A percentile compares a stretch with the other conserved stretches of the same genome.
Evolutionary conservation across 35 echinoderm and acorn worm species (phyloP).

Genomic region (Strongylocentrotus purpuratus): DNA sequence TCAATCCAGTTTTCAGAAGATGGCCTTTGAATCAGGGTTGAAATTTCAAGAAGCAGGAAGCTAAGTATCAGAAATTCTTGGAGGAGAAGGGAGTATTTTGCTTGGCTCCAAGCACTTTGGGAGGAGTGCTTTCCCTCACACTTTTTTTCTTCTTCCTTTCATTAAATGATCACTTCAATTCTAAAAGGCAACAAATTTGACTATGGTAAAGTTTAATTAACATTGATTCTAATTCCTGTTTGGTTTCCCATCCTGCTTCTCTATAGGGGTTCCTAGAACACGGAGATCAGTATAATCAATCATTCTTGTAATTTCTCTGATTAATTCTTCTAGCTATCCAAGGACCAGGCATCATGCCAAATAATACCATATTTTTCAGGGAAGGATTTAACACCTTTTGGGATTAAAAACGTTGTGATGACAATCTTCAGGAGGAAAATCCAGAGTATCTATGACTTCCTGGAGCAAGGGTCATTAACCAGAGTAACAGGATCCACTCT

Average conservation of each 20-base stretch:
- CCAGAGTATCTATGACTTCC: not conserved
- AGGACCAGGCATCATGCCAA: not conserved
- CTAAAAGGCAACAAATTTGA: not conserved
- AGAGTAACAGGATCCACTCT: not conserved
- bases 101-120: not conserved
- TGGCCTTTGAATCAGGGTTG: not conserved
- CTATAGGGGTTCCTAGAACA: not conserved
- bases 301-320: not conserved
- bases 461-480: not conserved
- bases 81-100: slow-evolving; percentile 9
- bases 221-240: not conserved
- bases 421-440: not conserved
- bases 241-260: not conserved
- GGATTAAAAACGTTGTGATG: not conserved
- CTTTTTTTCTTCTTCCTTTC: too few relatives aligned
- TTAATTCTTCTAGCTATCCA: not conserved
- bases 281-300: not conserved
- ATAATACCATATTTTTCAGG: not conserved
- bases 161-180: not conserved
- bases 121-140: not conserved
- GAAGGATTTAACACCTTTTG: not conserved
- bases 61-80: not conserved
- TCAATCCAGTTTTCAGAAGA: not conserved
- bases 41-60: not conserved
- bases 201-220: not conserved